phyloP scores from a whole-genome alignment of 2,113 vertebrate species.

The Lycaon pictus region DNA sequence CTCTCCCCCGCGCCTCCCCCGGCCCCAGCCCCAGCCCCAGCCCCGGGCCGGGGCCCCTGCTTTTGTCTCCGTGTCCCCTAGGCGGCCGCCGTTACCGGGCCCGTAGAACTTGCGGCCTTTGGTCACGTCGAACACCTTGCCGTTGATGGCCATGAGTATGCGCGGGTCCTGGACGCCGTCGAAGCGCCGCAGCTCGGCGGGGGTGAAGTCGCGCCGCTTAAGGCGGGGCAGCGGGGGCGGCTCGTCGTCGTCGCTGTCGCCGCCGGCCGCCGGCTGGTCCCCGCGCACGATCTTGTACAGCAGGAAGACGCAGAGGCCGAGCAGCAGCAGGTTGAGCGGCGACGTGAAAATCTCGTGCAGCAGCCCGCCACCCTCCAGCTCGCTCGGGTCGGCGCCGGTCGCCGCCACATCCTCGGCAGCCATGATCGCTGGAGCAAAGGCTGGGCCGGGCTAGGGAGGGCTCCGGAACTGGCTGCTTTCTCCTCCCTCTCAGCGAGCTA shows the following conservation, averaged over 20 bases:
- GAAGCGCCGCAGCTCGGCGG: conserved; percentile 90
- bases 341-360: conserved; percentile 95
- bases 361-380: conserved; percentile 88
- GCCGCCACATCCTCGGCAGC: conserved; percentile 76
- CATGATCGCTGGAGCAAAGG: conserved; percentile 78
- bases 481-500: conserved; percentile 58
- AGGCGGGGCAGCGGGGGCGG: conserved; percentile 90
- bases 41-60: not conserved
- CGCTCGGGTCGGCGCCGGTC: conserved; percentile 86
- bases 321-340: conserved; percentile 94
- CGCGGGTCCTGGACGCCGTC: conserved; percentile 91
- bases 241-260: conserved; percentile 85
- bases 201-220: conserved; percentile 94
- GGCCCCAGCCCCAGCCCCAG: not conserved
- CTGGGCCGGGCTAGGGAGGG: conserved; percentile 5
- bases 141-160: conserved; percentile 96
- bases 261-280: conserved; percentile 87
- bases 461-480: conserved; percentile 65
- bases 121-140: conserved; percentile 97
- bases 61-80: conserved; percentile 50
- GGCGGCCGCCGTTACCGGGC: conserved; percentile 88
- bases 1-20: not conserved
- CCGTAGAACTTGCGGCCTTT: conserved; percentile 96
- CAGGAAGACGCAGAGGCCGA: conserved; percentile 95
- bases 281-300: conserved; percentile 96